These are phyloP conservation scores for Tetrao urogallus DNA, from an alignment of 2,113 vertebrate species.

Conservation along the genomic window DNA sequence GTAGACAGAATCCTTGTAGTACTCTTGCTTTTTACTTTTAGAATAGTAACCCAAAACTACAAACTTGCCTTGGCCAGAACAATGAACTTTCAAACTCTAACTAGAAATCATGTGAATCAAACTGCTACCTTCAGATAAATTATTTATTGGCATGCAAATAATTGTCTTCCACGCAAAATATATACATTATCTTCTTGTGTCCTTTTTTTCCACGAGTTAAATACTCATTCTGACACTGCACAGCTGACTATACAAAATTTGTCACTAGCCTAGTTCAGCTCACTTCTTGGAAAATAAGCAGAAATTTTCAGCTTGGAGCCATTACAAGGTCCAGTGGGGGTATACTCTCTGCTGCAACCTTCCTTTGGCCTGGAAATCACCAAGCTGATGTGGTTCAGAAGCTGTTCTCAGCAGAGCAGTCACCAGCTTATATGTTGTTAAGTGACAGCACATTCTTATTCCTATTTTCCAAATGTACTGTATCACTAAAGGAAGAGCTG, in stretches of 20 bases:
- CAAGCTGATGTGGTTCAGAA: background rate
- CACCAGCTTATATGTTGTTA: background rate
- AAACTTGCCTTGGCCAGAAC: background rate
- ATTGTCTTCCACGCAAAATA: background rate
- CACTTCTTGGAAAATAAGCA: background rate
- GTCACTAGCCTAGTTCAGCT: background rate
- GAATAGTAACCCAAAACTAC: background rate
- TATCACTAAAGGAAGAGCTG: background rate
- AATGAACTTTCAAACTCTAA: background rate
- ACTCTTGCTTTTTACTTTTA: background rate
- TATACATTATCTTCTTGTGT: fast-evolving
- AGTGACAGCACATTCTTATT: background rate
- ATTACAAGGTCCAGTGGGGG: background rate
- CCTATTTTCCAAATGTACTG: background rate
- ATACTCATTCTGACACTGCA: background rate
- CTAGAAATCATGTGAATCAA: background rate
- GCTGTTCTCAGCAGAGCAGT: background rate
- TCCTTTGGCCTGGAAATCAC: background rate
- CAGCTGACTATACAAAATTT: background rate
- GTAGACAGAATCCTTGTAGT: background rate
- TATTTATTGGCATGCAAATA: background rate
- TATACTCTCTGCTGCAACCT: background rate
- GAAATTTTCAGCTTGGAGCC: background rate
- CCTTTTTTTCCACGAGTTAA: background rate
- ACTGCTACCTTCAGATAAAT: background rate